Evolutionary conservation across 1,140 invertebrate species (phyloP).

Genomic region (Calliphora vicina): DNA sequence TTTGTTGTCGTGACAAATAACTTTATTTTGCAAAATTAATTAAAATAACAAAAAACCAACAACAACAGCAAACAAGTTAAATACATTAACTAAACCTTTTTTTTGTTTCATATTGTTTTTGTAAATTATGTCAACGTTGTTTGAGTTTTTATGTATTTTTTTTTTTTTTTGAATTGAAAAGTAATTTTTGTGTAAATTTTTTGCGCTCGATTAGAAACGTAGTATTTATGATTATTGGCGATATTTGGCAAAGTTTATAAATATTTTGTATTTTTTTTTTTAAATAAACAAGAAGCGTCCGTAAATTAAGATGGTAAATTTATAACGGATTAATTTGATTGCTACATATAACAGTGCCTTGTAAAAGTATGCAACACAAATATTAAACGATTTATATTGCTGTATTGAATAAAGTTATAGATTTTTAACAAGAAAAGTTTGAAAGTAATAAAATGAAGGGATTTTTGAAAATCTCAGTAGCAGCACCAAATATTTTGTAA

Average conservation of each 20-base stretch:
- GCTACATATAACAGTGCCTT: no score
- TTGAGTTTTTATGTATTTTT: neutral
- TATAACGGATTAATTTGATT: neutral
- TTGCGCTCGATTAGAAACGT: neutral
- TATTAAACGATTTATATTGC: no score
- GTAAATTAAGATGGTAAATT: neutral
- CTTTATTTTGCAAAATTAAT: constrained; percentile 3
- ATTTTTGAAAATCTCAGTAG: no score
- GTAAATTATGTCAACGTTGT: neutral
- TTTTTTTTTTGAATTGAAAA: neutral
- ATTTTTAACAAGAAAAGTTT: no score
- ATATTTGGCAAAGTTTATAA: neutral
- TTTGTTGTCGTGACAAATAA: neutral
- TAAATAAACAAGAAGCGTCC: neutral
- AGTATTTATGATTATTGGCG: neutral
- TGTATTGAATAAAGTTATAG: no score
- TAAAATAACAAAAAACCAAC: neutral
- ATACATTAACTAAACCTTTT: neutral
- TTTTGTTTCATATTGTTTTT: constrained; percentile 5
- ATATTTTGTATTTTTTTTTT: no score
- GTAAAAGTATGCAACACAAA: no score
- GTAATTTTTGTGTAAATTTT: neutral
- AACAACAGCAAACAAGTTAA: neutral
- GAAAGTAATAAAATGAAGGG: no score
- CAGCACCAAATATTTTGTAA: no score